A percentile compares a stretch with the other conserved stretches of the same genome.
Conservation (phyloP, 92 coral and sea anemone species). For the Zoanthus gigantus region DNA sequence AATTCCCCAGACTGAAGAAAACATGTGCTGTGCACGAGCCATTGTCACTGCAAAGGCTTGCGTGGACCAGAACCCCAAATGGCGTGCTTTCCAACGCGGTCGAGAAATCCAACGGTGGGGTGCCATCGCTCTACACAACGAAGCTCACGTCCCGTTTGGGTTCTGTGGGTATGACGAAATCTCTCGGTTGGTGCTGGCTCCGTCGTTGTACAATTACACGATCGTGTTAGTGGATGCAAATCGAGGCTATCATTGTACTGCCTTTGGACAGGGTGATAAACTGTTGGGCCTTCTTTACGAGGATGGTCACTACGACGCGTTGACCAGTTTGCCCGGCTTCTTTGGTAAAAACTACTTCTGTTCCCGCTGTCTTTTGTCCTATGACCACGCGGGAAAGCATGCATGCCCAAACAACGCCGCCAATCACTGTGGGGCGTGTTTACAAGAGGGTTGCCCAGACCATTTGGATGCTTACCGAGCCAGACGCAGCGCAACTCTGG, state of each 20-base stretch:
- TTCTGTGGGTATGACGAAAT: neutral
- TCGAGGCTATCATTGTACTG: neutral
- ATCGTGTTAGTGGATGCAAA: conserved; percentile 1
- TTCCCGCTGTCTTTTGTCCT: neutral
- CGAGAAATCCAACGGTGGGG: neutral
- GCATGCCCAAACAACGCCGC: neutral
- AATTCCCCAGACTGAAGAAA: conserved; percentile 52
- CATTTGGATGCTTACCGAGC: neutral
- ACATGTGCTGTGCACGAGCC: conserved; percentile 63
- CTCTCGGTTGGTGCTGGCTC: neutral
- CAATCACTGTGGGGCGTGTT: neutral
- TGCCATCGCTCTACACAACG: neutral
- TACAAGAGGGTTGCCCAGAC: conserved; percentile 8
- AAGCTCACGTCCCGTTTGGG: neutral
- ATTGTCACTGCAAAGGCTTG: conserved; percentile 20
- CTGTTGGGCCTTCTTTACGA: neutral
- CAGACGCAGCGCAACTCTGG: neutral
- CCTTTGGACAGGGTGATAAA: neutral
- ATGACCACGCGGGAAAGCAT: neutral
- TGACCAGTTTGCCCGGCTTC: neutral
- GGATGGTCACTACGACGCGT: neutral
- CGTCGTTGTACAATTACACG: neutral
- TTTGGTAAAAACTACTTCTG: neutral
- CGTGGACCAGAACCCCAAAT: neutral
- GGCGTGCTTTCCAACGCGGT: neutral